Base-by-base conservation (phyloP, 2,797 vertebrate genomes). In the Macrochelys suwanniensis region DNA sequence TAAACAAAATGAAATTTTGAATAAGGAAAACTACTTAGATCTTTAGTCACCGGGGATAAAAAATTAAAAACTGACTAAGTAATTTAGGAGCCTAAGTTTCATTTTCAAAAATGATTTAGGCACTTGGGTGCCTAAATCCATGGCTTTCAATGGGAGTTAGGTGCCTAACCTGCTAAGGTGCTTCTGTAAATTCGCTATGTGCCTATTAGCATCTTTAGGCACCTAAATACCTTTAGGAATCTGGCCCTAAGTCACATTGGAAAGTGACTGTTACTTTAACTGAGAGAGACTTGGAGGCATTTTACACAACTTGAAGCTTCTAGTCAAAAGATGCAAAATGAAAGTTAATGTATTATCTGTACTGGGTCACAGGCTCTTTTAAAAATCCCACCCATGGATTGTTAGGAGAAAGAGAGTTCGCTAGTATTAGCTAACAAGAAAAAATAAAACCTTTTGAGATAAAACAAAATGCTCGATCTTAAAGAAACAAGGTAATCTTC, bases 11-110 rank as follows among this genome's bases (percentile, higher is more conserved):
- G 6, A 19, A 45, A 80, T 37, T 26, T 59, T 1, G 51, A 50
- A 77, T 56, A 0, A 15, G 21, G 19, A n/a, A 1, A 81, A 0
- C 1, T 42, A 37, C 15, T 23, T 47, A 26, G 1, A 45, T 80
- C 61, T 0, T 0, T 7, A 86, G 3, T 16, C 79, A n/a, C 5
- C 79, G 59, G 23, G 15, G 7, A 5, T 82, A 76, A 88, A 88
- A 88, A 68, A 84, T 47, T 47, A 13, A 49, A 31, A 15, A 15
- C 45, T 49, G 7, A 87, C 3, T 90, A 33, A 80, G 2, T 4
- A 42, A 6, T 84, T 25, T 76, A 21, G 53, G 8, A 42, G 2
- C 50, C 56, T 51, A 82, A 86, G 47, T 77, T 89, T 19, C 45
- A 21, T 2, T n/a, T 89, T 80, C 57, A 11, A 79, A 15, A 45